Conservation (phyloP, 2,113 vertebrate genomes). For the Mixornis gularis region DNA sequence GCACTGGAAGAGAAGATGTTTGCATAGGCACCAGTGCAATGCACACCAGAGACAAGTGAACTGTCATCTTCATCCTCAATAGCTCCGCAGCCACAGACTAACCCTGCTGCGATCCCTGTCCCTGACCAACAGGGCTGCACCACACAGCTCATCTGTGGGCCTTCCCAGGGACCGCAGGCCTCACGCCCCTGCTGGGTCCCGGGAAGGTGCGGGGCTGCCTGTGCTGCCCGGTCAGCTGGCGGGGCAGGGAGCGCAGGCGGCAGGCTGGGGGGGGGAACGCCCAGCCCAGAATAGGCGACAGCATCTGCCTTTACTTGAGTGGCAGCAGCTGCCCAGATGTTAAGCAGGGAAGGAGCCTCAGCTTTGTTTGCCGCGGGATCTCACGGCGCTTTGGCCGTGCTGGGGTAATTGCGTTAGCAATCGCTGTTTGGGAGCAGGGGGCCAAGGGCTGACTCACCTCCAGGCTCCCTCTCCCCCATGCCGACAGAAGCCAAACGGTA, state of each 20-base stretch:
- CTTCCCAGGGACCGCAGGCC: background rate
- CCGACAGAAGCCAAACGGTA: slow-evolving; percentile 72
- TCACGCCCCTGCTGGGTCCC: accelerated
- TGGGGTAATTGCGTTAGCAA: slow-evolving; percentile 51
- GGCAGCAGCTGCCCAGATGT: slow-evolving; percentile 46
- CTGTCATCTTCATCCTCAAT: background rate
- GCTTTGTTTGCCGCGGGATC: slow-evolving; percentile 9
- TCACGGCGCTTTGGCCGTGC: slow-evolving; percentile 27
- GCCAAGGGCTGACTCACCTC: slow-evolving; percentile 77
- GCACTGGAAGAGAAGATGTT: background rate
- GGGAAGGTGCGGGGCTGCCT: background rate
- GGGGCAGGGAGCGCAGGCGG: background rate
- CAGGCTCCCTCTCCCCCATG: slow-evolving; percentile 8
- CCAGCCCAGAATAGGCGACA: background rate
- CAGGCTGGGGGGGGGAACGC: accelerated
- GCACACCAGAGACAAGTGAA: background rate
- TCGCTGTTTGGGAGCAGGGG: slow-evolving; percentile 41
- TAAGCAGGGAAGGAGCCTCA: background rate
- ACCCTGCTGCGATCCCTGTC: background rate
- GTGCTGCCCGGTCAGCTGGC: accelerated
- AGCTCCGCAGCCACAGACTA: background rate
- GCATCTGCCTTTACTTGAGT: background rate
- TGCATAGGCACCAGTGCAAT: background rate
- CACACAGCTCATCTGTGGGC: background rate
- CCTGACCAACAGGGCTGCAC: background rate